These are phyloP conservation scores for Dolichallabes microphthalmus DNA, from an alignment of 2,113 vertebrate species.

Conservation along the genomic window DNA sequence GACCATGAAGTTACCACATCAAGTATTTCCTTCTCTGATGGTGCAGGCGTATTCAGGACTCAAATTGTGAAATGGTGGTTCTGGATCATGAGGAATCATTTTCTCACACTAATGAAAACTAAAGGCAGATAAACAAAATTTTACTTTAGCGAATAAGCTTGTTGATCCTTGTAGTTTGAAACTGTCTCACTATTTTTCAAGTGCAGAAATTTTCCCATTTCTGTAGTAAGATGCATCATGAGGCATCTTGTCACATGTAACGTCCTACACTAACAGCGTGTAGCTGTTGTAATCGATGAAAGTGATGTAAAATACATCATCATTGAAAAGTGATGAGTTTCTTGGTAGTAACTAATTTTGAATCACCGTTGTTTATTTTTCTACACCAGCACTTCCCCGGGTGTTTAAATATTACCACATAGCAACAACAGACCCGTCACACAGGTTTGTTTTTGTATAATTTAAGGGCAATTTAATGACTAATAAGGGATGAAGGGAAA, in stretches of 20 bases:
- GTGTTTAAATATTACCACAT: background rate
- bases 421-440: background rate
- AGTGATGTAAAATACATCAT: background rate
- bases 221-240: background rate
- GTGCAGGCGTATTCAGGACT: no score
- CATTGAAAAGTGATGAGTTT: background rate
- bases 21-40: no score
- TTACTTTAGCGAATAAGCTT: no score
- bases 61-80: no score
- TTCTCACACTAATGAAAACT: no score
- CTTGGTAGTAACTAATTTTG: background rate
- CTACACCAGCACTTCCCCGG: background rate
- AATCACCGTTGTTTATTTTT: background rate
- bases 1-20: no score
- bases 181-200: no score
- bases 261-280: background rate
- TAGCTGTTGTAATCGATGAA: background rate
- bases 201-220: no score
- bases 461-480: background rate
- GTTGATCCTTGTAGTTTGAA: no score
- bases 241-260: background rate
- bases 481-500: background rate
- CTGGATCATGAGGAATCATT: no score
- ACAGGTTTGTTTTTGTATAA: background rate
- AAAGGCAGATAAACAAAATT: no score